A percentile compares a stretch with the other conserved stretches of the same genome.
Evolutionary conservation across 1,140 invertebrate genomes (phyloP).

Genomic region (Euwallacea fornicatus): DNA sequence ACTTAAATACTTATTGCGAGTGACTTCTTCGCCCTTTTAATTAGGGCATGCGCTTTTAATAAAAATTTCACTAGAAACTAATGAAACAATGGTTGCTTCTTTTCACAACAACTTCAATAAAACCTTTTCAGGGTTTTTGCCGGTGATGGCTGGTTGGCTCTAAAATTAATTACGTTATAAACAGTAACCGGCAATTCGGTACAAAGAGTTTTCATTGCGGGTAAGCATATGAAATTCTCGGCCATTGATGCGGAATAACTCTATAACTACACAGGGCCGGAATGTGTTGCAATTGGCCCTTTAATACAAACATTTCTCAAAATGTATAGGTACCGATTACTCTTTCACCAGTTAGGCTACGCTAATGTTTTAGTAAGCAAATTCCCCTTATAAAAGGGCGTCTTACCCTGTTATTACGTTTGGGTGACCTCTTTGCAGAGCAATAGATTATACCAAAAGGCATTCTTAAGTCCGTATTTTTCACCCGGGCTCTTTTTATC

Average conservation of each 20-base stretch:
- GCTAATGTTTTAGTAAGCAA: conserved; percentile 30
- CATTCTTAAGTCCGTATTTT: conserved; percentile 39
- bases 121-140: conserved; percentile 18
- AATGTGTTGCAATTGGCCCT: background rate
- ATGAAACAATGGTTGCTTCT: background rate
- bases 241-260: conserved; percentile 39
- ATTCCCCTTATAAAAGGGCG: conserved; percentile 29
- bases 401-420: conserved; percentile 38
- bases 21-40: background rate
- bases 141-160: conserved; percentile 19
- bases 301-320: conserved; percentile 8
- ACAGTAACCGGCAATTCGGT: conserved; percentile 33
- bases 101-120: conserved; percentile 11
- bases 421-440: conserved; percentile 35
- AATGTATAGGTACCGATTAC: no score
- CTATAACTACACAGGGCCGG: conserved; percentile 34
- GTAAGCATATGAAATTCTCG: conserved; percentile 39
- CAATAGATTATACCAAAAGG: conserved; percentile 39
- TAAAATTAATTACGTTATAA: conserved; percentile 38
- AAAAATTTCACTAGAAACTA: background rate
- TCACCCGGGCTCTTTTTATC: conserved; percentile 36
- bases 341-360: background rate
- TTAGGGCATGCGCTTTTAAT: background rate
- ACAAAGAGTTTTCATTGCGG: conserved; percentile 36
- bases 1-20: no score